Evolutionary conservation across 2,113 vertebrate species (phyloP), one percentile per base, ranked within the genome.

Genomic region (Calyptomena viridis): DNA sequence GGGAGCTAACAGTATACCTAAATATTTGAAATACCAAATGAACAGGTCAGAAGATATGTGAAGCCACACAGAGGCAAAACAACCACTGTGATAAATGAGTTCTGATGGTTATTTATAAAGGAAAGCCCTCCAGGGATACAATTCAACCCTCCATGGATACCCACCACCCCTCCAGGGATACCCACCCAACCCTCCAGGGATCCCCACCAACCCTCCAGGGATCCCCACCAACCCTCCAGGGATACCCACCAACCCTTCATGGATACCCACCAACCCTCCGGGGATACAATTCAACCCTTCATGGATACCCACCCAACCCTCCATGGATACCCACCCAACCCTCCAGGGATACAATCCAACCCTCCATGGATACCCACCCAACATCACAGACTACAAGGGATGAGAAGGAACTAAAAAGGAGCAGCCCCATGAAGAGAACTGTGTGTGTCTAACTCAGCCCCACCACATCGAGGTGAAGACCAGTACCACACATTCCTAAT

Each of bases 21-120:
- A 95, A 94, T 95, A 91, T 90, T 88, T 84, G 80, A 90, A 81
- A 94, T 87, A 79, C 77, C 86, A 46, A 68, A 88, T 2, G 66
- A 82, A 89, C 87, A 89, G 83, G 92, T 91, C 84, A 52, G 58
- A 53, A 93, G 94, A 94, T 63, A 79, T 8, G 49, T 21, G 73
- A 82, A 87, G 84, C 62, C 89, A 83, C 77, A 58, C 0, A 8
- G 40, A 76, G 77, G 69, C 49, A 68, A 62, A 89, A 35, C 47
- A 68, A 8, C 10, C 25, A 49, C 2, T 6, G 55, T 58, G 67
- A 87, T 15, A 69, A 74, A 93, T 73, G 60, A 86, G 21, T 5
- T 6, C 19, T 25, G n/a, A 58, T 28, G 46, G 67, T 16, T 76
- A 78, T 82, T 56, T 50, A 22, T 8, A 40, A 27, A 74, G 72